Evolutionary conservation across 2,113 vertebrate genomes (phyloP), one percentile per base, ranked within the genome.

Genomic region (Aptenodytes patagonicus): DNA sequence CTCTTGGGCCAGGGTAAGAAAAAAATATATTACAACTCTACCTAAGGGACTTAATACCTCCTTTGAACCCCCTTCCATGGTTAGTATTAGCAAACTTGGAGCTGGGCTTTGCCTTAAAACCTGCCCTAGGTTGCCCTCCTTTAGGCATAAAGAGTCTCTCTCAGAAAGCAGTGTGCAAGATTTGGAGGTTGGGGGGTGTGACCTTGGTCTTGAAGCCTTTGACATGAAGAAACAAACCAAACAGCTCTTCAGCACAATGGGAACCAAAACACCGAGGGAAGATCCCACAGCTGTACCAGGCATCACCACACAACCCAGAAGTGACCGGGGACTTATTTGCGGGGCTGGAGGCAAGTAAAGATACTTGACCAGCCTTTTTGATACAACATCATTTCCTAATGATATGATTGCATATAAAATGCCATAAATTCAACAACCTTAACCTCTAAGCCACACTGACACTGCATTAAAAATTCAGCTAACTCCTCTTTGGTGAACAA

Each of bases 401-500:
- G 65, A 89, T 46, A 47, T 2, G 14, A n/a, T 73, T n/a, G 25
- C n/a, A 20, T 34, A 32, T 20, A 49, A 84, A 71, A 28, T 3
- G 15, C 34, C 31, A 0, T 3, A 4, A 61, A 81, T 64, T 38
- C 85, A 77, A 36, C 54, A 17, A n/a, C 42, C 54, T 76, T 69
- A 92, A 57, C 77, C 83, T 81, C 34, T 64, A 66, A 70, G 61
- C 70, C 86, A 32, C 19, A 2, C 24, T 79, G 92, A 95, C 62
- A 64, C 84, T 17, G 77, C 91, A 95, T 97, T 95, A 97, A 97
- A 98, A 94, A 96, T 97, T 92, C 97, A 97, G 68, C 87, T 72
- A 61, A 83, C 94, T 92, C 90, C 90, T 96, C 92, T 94, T 93
- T 61, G 61, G 83, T 47, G 87, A 97, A 83, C 97, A 97, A 97